phyloP scores from a whole-genome alignment of 2,797 vertebrate genomes.

The Benthosema pterotum region DNA sequence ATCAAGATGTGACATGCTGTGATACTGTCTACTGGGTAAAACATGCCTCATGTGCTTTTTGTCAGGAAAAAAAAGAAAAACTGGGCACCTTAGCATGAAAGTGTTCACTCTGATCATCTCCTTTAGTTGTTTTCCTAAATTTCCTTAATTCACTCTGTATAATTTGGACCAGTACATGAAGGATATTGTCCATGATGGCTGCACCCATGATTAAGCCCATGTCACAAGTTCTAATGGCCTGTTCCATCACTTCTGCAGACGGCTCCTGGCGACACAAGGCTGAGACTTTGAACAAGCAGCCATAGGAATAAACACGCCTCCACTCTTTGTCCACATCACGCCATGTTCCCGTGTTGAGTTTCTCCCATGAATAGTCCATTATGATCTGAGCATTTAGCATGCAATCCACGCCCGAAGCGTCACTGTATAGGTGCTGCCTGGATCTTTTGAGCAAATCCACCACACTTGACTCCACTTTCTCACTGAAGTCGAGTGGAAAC shows the following conservation, averaged over 20 bases:
- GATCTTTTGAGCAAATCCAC: slow-evolving; percentile 69
- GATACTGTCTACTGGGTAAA: no score
- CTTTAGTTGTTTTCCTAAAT: slow-evolving; percentile 38
- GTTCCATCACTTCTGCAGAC: slow-evolving; percentile 34
- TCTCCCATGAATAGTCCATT: slow-evolving; percentile 90
- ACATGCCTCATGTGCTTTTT: no score
- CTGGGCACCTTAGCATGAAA: slow-evolving; percentile 72
- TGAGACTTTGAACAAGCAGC: slow-evolving; percentile 87
- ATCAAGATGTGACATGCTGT: no score
- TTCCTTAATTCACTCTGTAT: slow-evolving; percentile 74
- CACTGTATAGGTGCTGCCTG: slow-evolving; percentile 72
- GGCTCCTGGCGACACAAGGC: slow-evolving; percentile 73
- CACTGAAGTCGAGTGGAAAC: slow-evolving; percentile 75
- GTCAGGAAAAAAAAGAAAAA: not conserved
- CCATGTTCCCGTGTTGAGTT: slow-evolving; percentile 89
- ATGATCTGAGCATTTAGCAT: slow-evolving; percentile 76
- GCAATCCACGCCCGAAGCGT: slow-evolving; percentile 15
- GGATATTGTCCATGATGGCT: slow-evolving; percentile 80
- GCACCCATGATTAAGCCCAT: slow-evolving; percentile 91
- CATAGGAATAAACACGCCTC: slow-evolving; percentile 86
- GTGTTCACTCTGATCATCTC: slow-evolving; percentile 46
- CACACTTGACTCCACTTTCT: slow-evolving; percentile 77
- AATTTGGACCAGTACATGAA: slow-evolving; percentile 75
- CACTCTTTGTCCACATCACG: slow-evolving; percentile 86
- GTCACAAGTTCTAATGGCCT: slow-evolving; percentile 85